These are phyloP conservation scores for Anser cygnoides DNA, from an alignment of 2,113 vertebrate genomes.

Conservation along the genomic window DNA sequence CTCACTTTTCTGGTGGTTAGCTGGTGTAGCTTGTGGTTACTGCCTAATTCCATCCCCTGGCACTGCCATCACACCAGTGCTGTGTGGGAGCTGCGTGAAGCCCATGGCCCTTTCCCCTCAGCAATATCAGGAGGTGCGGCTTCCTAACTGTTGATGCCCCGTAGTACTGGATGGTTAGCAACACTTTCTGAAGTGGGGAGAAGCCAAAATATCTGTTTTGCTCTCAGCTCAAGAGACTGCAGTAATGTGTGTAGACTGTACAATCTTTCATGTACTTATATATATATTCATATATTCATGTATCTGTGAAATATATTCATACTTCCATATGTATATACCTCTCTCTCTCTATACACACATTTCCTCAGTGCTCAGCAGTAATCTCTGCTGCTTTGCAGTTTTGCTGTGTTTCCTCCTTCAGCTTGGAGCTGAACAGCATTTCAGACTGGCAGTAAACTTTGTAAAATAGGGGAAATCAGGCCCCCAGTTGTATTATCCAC, in stretches of 20 bases:
- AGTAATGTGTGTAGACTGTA: neutral
- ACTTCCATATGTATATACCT: neutral
- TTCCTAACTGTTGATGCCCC: neutral
- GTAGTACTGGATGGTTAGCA: neutral
- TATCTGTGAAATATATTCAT: neutral
- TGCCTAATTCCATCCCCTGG: neutral
- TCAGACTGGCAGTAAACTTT: neutral
- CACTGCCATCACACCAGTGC: neutral
- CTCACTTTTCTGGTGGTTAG: neutral
- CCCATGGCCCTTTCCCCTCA: neutral
- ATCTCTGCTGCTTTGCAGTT: neutral
- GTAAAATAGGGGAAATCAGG: neutral
- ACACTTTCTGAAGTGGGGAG: neutral
- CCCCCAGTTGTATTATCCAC: neutral
- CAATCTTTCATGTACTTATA: neutral
- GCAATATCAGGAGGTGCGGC: fast-evolving
- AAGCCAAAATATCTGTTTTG: neutral
- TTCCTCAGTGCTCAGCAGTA: neutral
- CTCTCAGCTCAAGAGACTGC: neutral
- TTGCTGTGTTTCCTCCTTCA: neutral
- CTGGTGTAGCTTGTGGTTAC: neutral
- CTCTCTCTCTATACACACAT: neutral
- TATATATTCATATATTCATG: no score
- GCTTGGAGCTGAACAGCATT: neutral
- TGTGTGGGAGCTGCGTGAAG: neutral